Percentiles rank a stretch among this genome's conserved stretches.
These are phyloP conservation scores for Acanthosepion lycidas DNA, from an alignment of 2,888 invertebrate genomes.

Conservation along the genomic window DNA sequence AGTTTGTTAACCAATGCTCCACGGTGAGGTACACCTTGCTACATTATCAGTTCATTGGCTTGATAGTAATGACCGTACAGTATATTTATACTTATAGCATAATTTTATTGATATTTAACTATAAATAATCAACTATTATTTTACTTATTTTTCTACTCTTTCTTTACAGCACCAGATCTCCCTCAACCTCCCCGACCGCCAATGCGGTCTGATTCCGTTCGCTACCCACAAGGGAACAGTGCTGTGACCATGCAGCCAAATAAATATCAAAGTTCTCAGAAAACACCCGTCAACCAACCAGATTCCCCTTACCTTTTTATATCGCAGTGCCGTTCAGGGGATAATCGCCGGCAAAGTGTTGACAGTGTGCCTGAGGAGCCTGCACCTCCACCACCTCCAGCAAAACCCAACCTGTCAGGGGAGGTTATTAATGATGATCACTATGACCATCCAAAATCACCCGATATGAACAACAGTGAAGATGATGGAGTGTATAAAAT, in stretches of 20 bases:
- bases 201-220: constrained; percentile 36
- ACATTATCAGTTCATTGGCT: no score
- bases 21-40: no score
- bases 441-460: constrained; percentile 48
- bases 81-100: no score
- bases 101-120: neutral
- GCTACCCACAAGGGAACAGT: neutral
- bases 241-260: constrained; percentile 42
- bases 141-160: neutral
- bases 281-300: constrained; percentile 42
- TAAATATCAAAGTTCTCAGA: constrained; percentile 43
- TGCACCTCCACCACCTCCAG: constrained; percentile 66
- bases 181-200: constrained; percentile 46
- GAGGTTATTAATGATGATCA: constrained; percentile 16
- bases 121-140: neutral
- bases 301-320: constrained; percentile 60
- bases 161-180: constrained; percentile 45
- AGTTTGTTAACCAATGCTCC: no score
- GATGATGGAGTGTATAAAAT: constrained; percentile 52
- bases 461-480: constrained; percentile 17
- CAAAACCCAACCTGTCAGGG: constrained; percentile 54
- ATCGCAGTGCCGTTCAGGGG: constrained; percentile 61
- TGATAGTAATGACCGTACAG: no score
- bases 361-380: constrained; percentile 69
- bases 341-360: constrained; percentile 60